Conservation (phyloP, 1,140 invertebrate genomes). For the Papilio polytes region DNA sequence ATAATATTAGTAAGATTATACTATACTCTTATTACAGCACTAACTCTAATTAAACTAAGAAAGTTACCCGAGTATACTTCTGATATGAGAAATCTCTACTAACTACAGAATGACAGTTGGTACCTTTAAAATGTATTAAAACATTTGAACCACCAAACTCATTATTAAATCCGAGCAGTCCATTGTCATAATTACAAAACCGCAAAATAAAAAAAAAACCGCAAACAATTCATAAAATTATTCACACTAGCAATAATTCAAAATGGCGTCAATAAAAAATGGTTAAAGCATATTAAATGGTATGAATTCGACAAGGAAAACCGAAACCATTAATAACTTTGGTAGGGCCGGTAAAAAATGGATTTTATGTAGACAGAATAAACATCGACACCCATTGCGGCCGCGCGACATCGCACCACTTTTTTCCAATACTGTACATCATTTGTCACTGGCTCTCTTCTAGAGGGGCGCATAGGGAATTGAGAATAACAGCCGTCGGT, state of each 20-base stretch:
- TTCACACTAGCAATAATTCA: constrained; percentile 18
- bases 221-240: constrained; percentile 3
- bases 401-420: constrained; percentile 58
- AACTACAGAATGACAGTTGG: background rate
- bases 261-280: constrained; percentile 32
- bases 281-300: constrained; percentile 25
- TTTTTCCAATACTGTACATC: constrained; percentile 71
- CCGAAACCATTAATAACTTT: constrained; percentile 31
- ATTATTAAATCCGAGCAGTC: background rate
- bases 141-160: background rate
- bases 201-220: background rate
- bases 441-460: constrained; percentile 70
- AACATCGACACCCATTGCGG: constrained; percentile 52
- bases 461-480: constrained; percentile 59
- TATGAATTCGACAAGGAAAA: constrained; percentile 31
- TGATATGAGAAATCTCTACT: background rate
- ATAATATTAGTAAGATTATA: too few relatives aligned
- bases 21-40: background rate
- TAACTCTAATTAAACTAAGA: background rate
- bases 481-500: constrained; percentile 52
- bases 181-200: background rate
- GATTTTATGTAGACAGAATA: constrained; percentile 64
- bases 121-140: background rate
- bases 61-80: background rate
- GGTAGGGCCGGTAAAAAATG: constrained; percentile 44